phyloP scores from a whole-genome alignment of 2,113 vertebrate species.

The Ceuthmochares aereus region DNA sequence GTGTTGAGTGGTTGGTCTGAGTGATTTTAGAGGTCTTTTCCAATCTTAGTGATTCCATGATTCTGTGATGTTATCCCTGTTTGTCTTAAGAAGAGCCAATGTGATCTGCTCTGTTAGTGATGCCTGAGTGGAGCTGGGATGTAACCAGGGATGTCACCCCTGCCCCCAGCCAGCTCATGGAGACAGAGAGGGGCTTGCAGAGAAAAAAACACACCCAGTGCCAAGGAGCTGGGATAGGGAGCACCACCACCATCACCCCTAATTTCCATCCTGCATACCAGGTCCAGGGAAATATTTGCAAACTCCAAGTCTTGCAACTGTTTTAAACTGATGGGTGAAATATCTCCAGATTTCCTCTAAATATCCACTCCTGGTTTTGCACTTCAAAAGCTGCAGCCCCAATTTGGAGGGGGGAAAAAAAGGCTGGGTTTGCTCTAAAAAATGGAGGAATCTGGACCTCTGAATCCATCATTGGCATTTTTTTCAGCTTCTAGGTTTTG shows the following conservation, averaged over 20 bases:
- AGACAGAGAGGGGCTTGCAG: background rate
- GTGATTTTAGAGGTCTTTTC: too few species aligned
- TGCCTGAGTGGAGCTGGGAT: background rate
- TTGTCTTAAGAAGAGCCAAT: background rate
- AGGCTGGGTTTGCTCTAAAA: background rate
- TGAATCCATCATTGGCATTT: background rate
- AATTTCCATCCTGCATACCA: background rate
- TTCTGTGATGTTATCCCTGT: background rate
- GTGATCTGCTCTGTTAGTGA: background rate
- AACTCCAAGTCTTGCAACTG: background rate
- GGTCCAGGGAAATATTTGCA: background rate
- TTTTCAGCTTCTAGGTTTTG: background rate
- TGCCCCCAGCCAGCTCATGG: too few species aligned
- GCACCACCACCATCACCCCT: too few species aligned
- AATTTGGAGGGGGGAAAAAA: rapidly evolving
- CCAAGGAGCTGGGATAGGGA: rapidly evolving
- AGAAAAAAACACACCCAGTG: background rate
- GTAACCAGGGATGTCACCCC: background rate
- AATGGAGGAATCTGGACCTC: background rate
- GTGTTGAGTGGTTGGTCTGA: too few species aligned
- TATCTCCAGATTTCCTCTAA: background rate
- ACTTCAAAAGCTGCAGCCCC: background rate
- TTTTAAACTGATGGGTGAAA: background rate
- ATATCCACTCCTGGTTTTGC: background rate
- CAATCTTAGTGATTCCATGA: too few species aligned